These are phyloP conservation scores for Merluccius polli DNA, from an alignment of 2,797 vertebrate genomes.

Conservation along the genomic window DNA sequence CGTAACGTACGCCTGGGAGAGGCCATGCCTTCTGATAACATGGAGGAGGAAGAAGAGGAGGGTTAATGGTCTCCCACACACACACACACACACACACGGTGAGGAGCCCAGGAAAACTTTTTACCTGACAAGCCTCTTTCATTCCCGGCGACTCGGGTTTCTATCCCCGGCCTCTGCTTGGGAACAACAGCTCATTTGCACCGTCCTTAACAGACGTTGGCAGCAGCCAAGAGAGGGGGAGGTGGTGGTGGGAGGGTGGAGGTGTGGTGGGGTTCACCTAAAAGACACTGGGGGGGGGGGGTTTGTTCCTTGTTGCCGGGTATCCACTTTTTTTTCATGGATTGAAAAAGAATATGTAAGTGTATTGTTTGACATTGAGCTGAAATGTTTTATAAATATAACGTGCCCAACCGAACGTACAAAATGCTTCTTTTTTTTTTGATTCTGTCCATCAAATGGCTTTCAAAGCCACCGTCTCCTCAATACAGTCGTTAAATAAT, in stretches of 20 bases:
- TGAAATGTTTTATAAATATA: no score
- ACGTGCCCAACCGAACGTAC: no score
- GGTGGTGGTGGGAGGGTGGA: no score
- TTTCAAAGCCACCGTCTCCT: no score
- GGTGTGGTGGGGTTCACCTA: slow-evolving; percentile 32
- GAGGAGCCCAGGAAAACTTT: slow-evolving; percentile 61
- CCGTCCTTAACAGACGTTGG: slow-evolving; percentile 51
- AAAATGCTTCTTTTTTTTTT: no score
- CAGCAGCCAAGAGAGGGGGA: slow-evolving; percentile 20
- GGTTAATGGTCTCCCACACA: slow-evolving; percentile 68
- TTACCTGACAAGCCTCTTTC: slow-evolving; percentile 76
- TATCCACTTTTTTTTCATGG: no score
- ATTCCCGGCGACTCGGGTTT: slow-evolving; percentile 74
- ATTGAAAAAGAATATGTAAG: no score
- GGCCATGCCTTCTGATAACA: slow-evolving; percentile 62
- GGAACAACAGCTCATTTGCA: slow-evolving; percentile 72
- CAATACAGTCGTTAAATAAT: no score
- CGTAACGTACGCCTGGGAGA: slow-evolving; percentile 75
- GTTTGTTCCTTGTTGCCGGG: no score
- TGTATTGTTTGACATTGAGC: no score
- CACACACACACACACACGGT: neutral
- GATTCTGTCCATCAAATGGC: no score
- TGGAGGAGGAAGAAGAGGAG: no score
- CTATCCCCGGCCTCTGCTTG: slow-evolving; percentile 56
- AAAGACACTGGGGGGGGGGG: slow-evolving; percentile 26